Evolutionary conservation across 2,888 invertebrate genomes (phyloP), one percentile per base, ranked within the genome.

Genomic region (Lasius fuliginosus): DNA sequence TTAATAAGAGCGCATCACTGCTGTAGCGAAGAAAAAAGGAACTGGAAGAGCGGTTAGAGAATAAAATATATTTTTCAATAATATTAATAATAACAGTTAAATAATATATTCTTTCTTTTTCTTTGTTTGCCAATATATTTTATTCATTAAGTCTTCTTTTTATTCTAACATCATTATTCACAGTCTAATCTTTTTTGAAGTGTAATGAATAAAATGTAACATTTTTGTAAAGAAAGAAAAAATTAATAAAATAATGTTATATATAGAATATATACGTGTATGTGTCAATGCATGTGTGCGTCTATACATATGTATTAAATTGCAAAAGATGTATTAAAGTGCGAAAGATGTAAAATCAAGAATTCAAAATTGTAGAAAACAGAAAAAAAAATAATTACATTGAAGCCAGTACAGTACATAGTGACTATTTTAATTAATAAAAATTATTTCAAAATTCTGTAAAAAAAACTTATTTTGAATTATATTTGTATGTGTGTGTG

Each of bases 131-230:
- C 89, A 86, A 87, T 86, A 90, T 86, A 88, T 90, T 89, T 86
- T 87, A 84, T 86, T 84, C 87, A 88, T 86, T 88, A 86, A 87
- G 83, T 90, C 73, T 87, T 53, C 15, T 84, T 87, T 87, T 91
- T 88, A 87, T 84, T 87, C 86, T 87, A 86, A 40, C 53, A 27
- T 77, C 90, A 87, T 91, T 88, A 89, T 90, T 90, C 87, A 88
- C 88, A 88, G 87, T 83, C 86, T 36, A 53, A 8, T n/a, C n/a
- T 53, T 49, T n/a, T 87, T 87, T 82, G 83, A 86, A 76, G 83
- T 87, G 86, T 91, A 90, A 88, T 87, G 89, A 90, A 90, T 86
- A 91, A 92, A 92, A 86, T 93, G 91, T 94, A 93, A 93, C 91
- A 91, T 92, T 92, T 94, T 92, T 94, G 92, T 93, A 94, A 92